Evolutionary conservation across 2,888 invertebrate genomes (phyloP).

Genomic region (Portevinia maculata): DNA sequence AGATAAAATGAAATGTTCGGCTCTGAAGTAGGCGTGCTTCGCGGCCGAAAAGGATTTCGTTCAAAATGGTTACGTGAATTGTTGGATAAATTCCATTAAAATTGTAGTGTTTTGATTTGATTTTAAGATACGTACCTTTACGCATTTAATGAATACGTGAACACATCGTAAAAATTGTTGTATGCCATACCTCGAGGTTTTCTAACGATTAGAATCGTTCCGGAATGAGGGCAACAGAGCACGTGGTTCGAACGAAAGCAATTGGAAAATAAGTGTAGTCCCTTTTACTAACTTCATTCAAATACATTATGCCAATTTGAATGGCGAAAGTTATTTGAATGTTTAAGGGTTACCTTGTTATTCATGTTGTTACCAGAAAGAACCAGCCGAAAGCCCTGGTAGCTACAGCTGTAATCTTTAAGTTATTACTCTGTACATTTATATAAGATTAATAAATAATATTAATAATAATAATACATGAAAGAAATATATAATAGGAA

Average conservation of each 20-base stretch:
- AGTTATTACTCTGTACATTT: too few relatives aligned
- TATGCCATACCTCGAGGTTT: neutral
- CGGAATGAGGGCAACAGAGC: too few relatives aligned
- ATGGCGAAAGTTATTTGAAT: neutral
- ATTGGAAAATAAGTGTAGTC: too few relatives aligned
- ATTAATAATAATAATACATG: too few relatives aligned
- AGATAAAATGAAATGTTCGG: conserved; percentile 24
- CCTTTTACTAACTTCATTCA: neutral
- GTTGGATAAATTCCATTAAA: conserved; percentile 15
- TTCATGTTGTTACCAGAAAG: too few relatives aligned
- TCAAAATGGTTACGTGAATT: neutral
- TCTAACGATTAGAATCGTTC: neutral
- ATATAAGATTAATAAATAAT: too few relatives aligned
- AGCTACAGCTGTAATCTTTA: too few relatives aligned
- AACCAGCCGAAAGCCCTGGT: too few relatives aligned
- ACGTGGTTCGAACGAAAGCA: too few relatives aligned
- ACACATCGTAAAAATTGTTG: neutral
- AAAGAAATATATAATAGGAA: too few relatives aligned
- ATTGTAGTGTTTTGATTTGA: neutral
- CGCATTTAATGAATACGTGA: neutral
- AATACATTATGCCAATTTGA: neutral
- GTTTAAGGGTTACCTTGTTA: too few relatives aligned
- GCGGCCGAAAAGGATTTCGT: neutral
- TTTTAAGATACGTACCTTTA: neutral
- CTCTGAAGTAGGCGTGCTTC: neutral